phyloP scores from a whole-genome alignment of 1,140 invertebrate genomes.

The Ostrea denselamellosa region DNA sequence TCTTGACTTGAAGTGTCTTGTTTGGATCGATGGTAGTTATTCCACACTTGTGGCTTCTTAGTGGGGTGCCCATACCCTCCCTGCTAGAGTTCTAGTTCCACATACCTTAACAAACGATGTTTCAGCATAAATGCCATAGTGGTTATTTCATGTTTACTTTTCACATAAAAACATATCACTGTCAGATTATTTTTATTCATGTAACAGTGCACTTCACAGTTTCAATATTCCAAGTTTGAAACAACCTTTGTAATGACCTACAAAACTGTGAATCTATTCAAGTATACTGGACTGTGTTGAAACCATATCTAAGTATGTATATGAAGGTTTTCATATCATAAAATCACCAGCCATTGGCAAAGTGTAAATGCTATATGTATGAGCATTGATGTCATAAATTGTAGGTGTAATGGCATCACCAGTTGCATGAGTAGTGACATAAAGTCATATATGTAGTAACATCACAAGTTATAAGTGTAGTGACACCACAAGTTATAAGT shows the following conservation, averaged over 20 bases:
- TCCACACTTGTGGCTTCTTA: conserved; percentile 23
- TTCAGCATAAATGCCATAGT: neutral
- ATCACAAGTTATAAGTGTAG: too few relatives aligned
- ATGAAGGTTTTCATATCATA: too few relatives aligned
- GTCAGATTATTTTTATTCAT: neutral
- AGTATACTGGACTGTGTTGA: neutral
- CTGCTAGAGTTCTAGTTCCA: neutral
- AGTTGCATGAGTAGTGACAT: too few relatives aligned
- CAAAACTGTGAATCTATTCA: neutral
- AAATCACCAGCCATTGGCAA: too few relatives aligned
- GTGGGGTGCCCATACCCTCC: neutral
- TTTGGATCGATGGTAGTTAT: conserved; percentile 23
- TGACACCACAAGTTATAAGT: too few relatives aligned
- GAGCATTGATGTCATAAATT: too few relatives aligned
- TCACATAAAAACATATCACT: neutral
- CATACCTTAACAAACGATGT: neutral
- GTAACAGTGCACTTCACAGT: neutral
- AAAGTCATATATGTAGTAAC: too few relatives aligned
- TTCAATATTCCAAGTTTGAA: neutral
- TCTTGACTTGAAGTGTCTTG: conserved; percentile 35
- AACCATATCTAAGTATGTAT: too few relatives aligned
- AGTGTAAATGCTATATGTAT: too few relatives aligned
- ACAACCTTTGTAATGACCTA: neutral
- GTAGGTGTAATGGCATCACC: too few relatives aligned
- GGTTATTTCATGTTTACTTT: neutral